These are phyloP conservation scores for Mirounga angustirostris DNA, from an alignment of 2,113 vertebrate species.

Conservation along the genomic window DNA sequence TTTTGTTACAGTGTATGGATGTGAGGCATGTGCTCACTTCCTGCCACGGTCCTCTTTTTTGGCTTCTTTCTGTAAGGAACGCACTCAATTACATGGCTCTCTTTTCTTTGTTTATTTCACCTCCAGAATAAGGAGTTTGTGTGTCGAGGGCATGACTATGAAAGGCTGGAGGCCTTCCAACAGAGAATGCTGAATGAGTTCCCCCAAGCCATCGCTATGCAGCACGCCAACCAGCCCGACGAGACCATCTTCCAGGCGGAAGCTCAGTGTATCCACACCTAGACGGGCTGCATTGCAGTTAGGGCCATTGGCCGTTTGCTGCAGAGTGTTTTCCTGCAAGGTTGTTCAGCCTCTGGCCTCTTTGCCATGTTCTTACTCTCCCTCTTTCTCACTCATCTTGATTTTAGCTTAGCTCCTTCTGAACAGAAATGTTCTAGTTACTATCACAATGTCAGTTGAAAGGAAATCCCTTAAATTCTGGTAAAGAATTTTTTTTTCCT, in stretches of 20 bases:
- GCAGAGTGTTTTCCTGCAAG: not conserved
- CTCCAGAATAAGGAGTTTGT: constrained; percentile 99
- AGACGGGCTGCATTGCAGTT: not conserved
- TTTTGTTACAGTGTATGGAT: not conserved
- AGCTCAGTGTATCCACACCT: constrained; percentile 96
- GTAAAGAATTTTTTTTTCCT: not conserved
- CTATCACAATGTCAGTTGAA: not conserved
- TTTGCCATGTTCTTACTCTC: not conserved
- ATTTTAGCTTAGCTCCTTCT: not conserved
- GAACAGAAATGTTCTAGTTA: not conserved
- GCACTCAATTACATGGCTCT: not conserved
- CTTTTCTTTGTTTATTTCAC: not conserved
- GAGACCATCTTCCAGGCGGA: constrained; percentile 99
- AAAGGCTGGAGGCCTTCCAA: constrained; percentile 98
- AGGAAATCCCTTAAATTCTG: constrained; percentile 49
- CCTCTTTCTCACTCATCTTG: not conserved
- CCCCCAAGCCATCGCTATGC: constrained; percentile 99
- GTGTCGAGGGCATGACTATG: constrained; percentile 99
- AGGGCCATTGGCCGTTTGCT: not conserved
- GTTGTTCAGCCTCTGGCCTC: not conserved
- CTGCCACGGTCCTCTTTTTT: not conserved
- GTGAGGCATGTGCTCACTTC: not conserved
- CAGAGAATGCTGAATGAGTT: constrained; percentile 99
- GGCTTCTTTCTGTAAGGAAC: not conserved
- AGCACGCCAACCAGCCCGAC: constrained; percentile 98